Evolutionary conservation across 2,888 invertebrate species (phyloP), one percentile per base, ranked within the genome.

Genomic region (Melanargia galathea): DNA sequence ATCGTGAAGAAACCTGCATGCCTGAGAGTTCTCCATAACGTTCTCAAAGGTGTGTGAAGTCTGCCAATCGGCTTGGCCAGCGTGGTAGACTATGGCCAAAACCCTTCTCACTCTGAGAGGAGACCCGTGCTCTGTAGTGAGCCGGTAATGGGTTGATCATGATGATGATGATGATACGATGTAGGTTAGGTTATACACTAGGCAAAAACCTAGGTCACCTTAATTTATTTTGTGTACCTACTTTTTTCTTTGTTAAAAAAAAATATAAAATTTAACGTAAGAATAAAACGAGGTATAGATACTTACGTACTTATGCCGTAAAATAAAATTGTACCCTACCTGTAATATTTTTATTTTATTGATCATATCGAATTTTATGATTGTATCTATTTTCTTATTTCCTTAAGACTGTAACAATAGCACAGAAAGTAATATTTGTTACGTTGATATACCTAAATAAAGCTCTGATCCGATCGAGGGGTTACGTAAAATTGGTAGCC

Each of bases 401-500:
- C 60, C 63, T 54, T 52, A 60, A 57, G 40, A 60, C 61, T 24
- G 48, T 64, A 63, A 54, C 62, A 57, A 65, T 66, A 35, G 51
- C 7, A 20, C 61, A 24, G 58, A 56, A 64, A 65, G 60, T 63
- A 58, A 48, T 48, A 58, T 62, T n/a, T 48, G 61, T 67, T 65
- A 60, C 67, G 62, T 62, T 10, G 8, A 18, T 16, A 22, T 48
- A n/a, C n/a, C 35, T 58, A 26, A 57, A 65, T 60, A 66, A 65
- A 60, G 55, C 48, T 30, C 58, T 35, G 57, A 48, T 46, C n/a
- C n/a, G 48, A 56, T 63, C 54, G 33, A 65, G 66, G n/a, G 55
- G 69, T 76, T 75, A 74, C 73, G 72, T 75, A 75, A 75, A 68
- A 64, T 64, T 79, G 69, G 82, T 78, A 73, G 84, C 79, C 74